Percentiles rank a stretch among this genome's conserved stretches.
Evolutionary conservation across 2,888 invertebrate species (phyloP).

Genomic region (Watsonalla cultraria): DNA sequence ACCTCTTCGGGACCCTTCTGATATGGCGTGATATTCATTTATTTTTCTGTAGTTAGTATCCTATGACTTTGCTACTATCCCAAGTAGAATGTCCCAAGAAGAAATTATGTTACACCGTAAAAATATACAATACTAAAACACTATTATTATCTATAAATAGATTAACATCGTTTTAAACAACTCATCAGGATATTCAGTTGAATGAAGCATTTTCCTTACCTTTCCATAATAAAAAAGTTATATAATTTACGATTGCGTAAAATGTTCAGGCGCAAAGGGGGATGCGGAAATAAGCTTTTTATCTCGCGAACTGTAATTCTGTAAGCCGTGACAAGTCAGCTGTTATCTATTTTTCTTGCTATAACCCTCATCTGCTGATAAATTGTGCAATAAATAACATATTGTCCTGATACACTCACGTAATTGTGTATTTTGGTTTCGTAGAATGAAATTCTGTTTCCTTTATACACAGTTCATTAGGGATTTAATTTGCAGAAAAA

Average conservation of each 20-base stretch:
- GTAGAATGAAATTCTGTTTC: neutral
- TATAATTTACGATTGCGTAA: neutral
- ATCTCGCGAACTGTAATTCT: conserved; percentile 3
- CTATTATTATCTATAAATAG: no score
- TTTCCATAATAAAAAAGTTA: neutral
- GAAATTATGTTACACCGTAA: no score
- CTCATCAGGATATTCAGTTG: neutral
- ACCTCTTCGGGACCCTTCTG: no score
- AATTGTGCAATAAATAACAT: conserved; percentile 1
- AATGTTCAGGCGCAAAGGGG: neutral
- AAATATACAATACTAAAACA: no score
- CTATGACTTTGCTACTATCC: no score
- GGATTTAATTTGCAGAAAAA: no score
- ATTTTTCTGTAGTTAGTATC: no score
- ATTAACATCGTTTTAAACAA: no score
- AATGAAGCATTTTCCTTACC: no score
- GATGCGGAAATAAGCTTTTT: conserved; percentile 2
- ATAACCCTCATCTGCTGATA: neutral
- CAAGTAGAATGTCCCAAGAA: no score
- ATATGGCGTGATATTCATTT: no score
- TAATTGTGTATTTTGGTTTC: neutral
- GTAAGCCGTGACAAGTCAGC: neutral
- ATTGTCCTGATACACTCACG: neutral
- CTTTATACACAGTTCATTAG: neutral
- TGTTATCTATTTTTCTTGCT: conserved; percentile 1